Evolutionary conservation across 1,140 invertebrate species (phyloP).

Genomic region (Halesus radiatus): DNA sequence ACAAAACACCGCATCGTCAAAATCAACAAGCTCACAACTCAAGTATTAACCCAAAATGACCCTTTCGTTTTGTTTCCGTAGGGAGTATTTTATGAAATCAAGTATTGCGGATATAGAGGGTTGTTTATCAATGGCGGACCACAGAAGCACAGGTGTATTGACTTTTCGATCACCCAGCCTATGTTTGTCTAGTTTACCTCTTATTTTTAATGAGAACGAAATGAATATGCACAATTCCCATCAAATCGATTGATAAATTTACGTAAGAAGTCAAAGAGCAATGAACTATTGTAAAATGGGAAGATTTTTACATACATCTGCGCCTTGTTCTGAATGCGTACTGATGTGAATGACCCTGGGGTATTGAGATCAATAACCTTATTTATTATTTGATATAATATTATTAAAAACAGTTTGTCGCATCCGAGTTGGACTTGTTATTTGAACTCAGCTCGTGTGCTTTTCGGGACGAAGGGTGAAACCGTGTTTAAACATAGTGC

Average conservation of each 20-base stretch:
- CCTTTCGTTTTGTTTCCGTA: neutral
- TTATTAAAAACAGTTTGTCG: no score
- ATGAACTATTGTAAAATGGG: neutral
- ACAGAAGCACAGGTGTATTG: conserved; percentile 22
- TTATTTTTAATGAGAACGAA: conserved; percentile 31
- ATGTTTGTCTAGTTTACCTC: conserved; percentile 14
- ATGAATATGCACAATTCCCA: neutral
- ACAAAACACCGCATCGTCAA: neutral
- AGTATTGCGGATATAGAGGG: neutral
- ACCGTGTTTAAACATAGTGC: no score
- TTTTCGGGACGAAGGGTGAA: no score
- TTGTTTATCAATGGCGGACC: neutral
- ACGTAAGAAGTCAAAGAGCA: neutral
- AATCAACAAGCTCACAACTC: neutral
- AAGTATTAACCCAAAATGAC: neutral
- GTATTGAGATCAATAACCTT: no score
- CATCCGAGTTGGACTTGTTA: no score
- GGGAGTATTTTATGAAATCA: neutral
- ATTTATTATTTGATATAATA: no score
- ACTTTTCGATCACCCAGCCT: conserved; percentile 1
- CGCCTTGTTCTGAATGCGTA: no score
- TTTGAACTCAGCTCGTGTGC: no score
- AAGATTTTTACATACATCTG: neutral
- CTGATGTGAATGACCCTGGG: no score
- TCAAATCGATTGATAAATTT: neutral